Evolutionary conservation across 1,140 invertebrate species (phyloP).

Genomic region (Orius laevigatus): DNA sequence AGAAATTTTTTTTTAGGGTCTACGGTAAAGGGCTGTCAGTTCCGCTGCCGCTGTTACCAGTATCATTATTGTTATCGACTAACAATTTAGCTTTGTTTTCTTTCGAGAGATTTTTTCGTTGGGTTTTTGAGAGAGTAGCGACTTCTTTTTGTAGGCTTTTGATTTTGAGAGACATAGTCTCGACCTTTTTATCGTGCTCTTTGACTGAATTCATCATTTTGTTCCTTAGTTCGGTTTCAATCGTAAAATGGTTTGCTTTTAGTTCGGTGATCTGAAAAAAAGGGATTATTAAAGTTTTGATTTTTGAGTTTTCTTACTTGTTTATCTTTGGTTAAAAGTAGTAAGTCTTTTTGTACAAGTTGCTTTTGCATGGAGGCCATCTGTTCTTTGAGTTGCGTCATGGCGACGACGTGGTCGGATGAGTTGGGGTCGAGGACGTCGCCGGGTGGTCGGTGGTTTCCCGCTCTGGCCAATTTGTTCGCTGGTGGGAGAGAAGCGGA

Average conservation of each 20-base stretch:
- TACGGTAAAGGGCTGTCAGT: constrained; percentile 45
- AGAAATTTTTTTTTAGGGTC: constrained; percentile 4
- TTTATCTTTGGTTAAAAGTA: constrained; percentile 79
- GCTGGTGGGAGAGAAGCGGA: constrained; percentile 3
- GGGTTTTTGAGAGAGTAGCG: constrained; percentile 62
- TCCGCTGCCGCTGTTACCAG: constrained; percentile 37
- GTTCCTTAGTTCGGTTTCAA: constrained; percentile 65
- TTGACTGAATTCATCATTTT: constrained; percentile 71
- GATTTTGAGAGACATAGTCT: constrained; percentile 60
- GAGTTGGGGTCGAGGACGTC: constrained; percentile 57
- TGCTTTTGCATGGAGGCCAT: constrained; percentile 86
- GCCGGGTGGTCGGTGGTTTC: constrained; percentile 24
- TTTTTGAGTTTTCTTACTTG: constrained; percentile 18
- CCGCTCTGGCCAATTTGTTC: constrained; percentile 12
- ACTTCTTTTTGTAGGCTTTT: constrained; percentile 65
- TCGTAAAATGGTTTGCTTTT: constrained; percentile 79
- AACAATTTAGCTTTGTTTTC: neutral
- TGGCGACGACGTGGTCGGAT: constrained; percentile 83
- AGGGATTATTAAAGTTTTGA: neutral
- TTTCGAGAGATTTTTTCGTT: constrained; percentile 34
- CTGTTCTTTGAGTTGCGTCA: constrained; percentile 86
- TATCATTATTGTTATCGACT: constrained; percentile 10
- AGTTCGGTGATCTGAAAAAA: constrained; percentile 70
- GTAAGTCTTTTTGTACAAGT: constrained; percentile 65
- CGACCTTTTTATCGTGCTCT: constrained; percentile 62